Evolutionary conservation across 2,888 invertebrate genomes (phyloP).

Genomic region (Thecocarcelia acutangulata): DNA sequence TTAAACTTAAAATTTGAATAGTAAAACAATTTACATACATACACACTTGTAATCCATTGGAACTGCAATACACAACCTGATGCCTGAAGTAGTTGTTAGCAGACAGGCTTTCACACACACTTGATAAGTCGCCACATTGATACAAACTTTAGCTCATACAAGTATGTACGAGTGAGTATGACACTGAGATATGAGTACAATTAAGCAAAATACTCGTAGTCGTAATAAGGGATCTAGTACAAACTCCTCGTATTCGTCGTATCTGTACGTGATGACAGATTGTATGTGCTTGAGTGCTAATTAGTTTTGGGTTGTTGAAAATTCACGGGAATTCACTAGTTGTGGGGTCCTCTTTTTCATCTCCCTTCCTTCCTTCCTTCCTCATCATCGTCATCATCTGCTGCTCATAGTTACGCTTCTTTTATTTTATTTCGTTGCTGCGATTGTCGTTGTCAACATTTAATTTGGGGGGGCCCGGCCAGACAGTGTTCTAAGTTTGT

Average conservation of each 20-base stretch:
- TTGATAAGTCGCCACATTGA: constrained; percentile 15
- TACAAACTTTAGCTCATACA: constrained; percentile 1
- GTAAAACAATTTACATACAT: constrained; percentile 20
- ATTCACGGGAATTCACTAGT: constrained; percentile 73
- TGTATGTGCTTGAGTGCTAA: constrained; percentile 75
- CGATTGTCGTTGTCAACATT: constrained; percentile 45
- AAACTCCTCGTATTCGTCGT: constrained; percentile 18
- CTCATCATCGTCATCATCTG: constrained; percentile 10
- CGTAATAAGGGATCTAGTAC: constrained; percentile 50
- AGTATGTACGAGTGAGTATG: not conserved
- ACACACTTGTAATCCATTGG: constrained; percentile 13
- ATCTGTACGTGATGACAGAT: constrained; percentile 72
- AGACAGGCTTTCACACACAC: constrained; percentile 9
- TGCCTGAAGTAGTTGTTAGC: constrained; percentile 1
- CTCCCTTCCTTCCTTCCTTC: too few species aligned
- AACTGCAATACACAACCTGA: constrained; percentile 31
- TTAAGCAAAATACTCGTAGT: constrained; percentile 45
- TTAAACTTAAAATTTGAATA: constrained; percentile 32
- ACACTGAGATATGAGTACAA: constrained; percentile 24
- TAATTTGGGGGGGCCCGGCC: constrained; percentile 30
- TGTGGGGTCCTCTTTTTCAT: constrained; percentile 70
- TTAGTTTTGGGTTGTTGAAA: constrained; percentile 75
- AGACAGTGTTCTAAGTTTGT: constrained; percentile 5
- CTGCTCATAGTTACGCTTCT: constrained; percentile 11
- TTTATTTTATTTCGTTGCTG: not conserved